These are phyloP conservation scores for Pangasius macronema DNA, from an alignment of 2,797 vertebrate genomes.

Conservation along the genomic window DNA sequence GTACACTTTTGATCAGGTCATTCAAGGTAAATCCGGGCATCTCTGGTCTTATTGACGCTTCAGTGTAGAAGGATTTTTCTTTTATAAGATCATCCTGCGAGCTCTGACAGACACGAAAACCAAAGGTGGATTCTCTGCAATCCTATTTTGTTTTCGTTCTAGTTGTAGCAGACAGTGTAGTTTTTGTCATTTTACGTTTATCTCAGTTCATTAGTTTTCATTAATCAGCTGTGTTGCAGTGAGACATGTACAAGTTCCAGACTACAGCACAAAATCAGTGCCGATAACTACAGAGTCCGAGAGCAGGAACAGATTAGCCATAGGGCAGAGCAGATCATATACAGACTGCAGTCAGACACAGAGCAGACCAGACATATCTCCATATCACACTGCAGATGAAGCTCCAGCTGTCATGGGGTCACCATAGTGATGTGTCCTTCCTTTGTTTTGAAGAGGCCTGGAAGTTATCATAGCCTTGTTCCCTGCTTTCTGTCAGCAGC, in stretches of 20 bases:
- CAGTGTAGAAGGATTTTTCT: neutral
- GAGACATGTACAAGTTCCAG: conserved; percentile 18
- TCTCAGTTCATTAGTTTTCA: conserved; percentile 2
- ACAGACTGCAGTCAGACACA: conserved; percentile 34
- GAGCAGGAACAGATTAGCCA: conserved; percentile 17
- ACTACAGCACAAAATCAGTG: neutral
- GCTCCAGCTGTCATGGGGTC: conserved; percentile 69
- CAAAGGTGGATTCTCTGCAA: neutral
- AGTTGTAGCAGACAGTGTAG: neutral
- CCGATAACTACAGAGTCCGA: neutral
- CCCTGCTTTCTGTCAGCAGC: conserved; percentile 69
- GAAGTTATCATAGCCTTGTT: conserved; percentile 62
- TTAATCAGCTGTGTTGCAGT: neutral
- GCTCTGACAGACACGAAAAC: neutral
- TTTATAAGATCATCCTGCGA: neutral
- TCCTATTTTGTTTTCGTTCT: neutral
- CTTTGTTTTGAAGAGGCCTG: conserved; percentile 67
- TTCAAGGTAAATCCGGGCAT: neutral
- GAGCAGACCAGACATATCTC: conserved; percentile 39
- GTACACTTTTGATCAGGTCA: neutral
- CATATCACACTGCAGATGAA: conserved; percentile 51
- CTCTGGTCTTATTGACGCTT: neutral
- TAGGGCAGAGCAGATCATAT: conserved; percentile 21
- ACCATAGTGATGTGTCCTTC: conserved; percentile 69
- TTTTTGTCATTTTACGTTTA: conserved; percentile 7